phyloP scores from a whole-genome alignment of 1,140 invertebrate species.

The Nephila pilipes region DNA sequence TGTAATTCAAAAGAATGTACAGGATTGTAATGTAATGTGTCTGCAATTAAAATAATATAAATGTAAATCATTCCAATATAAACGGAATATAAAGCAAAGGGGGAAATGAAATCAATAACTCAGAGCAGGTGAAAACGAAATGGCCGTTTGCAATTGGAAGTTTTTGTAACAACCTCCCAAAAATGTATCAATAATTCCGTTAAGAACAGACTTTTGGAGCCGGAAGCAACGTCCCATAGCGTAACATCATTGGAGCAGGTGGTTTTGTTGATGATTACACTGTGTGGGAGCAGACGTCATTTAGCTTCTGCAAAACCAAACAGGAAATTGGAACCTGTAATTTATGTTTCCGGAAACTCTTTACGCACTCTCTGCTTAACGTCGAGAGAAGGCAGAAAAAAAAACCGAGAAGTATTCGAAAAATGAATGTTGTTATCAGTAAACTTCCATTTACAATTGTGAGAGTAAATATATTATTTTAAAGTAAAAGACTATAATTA shows the following conservation, averaged over 20 bases:
- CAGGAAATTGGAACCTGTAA: conserved; percentile 24
- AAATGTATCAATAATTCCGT: conserved; percentile 22
- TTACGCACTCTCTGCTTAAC: neutral
- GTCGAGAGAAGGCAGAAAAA: neutral
- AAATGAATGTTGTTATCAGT: neutral
- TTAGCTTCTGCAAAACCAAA: conserved; percentile 5
- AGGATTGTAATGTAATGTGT: too few species aligned
- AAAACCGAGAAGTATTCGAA: neutral
- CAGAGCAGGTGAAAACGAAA: conserved; percentile 3
- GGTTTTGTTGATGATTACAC: neutral
- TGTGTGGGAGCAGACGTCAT: neutral
- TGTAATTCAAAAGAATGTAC: too few species aligned
- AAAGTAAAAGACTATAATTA: neutral
- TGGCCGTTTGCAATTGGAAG: neutral
- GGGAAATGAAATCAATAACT: neutral
- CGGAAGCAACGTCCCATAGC: conserved; percentile 12
- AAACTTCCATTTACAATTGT: neutral
- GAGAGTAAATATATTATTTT: neutral
- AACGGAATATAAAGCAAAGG: neutral
- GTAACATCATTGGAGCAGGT: conserved; percentile 7
- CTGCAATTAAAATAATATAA: too few species aligned
- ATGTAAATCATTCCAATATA: too few species aligned
- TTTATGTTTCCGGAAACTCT: conserved; percentile 31
- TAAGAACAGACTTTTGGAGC: neutral
- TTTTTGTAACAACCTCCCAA: neutral